Percentiles rank a stretch among this genome's conserved stretches.
Evolutionary conservation across 1,140 invertebrate species (phyloP).

Genomic region (Carcinoscorpius rotundicauda): DNA sequence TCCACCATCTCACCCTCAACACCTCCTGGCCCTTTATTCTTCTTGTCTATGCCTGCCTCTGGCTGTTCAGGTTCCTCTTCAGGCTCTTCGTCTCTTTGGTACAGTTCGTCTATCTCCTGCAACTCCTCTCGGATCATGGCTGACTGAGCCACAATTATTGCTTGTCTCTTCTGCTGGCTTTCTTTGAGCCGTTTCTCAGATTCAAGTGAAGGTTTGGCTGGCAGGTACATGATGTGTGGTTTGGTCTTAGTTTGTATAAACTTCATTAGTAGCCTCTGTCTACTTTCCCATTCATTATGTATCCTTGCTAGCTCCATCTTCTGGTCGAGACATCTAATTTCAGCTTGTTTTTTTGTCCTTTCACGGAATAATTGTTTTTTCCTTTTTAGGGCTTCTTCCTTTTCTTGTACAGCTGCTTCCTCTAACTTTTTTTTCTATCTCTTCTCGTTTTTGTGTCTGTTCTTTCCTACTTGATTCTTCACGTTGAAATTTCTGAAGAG

Average conservation of each 20-base stretch:
- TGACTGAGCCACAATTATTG: constrained; percentile 38
- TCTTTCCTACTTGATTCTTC: constrained; percentile 79
- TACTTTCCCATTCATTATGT: constrained; percentile 69
- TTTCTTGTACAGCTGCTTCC: constrained; percentile 74
- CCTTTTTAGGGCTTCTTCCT: constrained; percentile 69
- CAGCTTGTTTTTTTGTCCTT: constrained; percentile 70
- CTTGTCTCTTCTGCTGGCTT: constrained; percentile 44
- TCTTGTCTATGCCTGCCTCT: constrained; percentile 23
- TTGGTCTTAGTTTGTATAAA: constrained; percentile 80
- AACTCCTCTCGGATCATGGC: constrained; percentile 37
- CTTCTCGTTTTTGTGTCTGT: constrained; percentile 60
- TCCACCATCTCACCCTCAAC: background rate
- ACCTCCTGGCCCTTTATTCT: constrained; percentile 13
- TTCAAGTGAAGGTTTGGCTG: constrained; percentile 51
- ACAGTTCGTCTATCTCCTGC: constrained; percentile 29
- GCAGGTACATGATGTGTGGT: constrained; percentile 76
- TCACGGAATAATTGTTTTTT: constrained; percentile 71
- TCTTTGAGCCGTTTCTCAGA: constrained; percentile 43
- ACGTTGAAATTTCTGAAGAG: constrained; percentile 85
- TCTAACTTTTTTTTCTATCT: constrained; percentile 89
- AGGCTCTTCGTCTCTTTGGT: constrained; percentile 27
- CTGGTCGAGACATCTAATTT: constrained; percentile 75
- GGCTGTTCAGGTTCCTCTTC: constrained; percentile 19
- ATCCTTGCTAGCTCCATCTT: constrained; percentile 78
- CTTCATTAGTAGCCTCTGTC: constrained; percentile 57